phyloP scores from a whole-genome alignment of 2,113 vertebrate genomes.

The Hassar affinis region DNA sequence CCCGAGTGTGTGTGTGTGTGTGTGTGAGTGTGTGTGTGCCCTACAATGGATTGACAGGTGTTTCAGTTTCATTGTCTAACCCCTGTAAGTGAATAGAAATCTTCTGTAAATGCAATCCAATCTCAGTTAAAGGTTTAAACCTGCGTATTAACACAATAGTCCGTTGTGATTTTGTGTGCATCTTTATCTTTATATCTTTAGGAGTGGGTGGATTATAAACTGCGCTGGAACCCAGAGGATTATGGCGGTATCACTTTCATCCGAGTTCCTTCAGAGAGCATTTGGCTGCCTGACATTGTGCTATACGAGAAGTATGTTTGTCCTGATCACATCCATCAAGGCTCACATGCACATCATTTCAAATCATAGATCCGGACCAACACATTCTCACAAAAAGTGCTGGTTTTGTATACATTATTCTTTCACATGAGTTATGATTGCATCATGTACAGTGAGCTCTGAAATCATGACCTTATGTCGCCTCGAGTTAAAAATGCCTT shows the following conservation, averaged over 20 bases:
- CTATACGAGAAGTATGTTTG: slow-evolving; percentile 91
- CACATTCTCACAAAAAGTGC: not conserved
- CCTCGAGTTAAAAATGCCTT: not conserved
- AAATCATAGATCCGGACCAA: too few relatives aligned
- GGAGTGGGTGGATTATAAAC: slow-evolving; percentile 92
- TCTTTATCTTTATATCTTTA: slow-evolving; percentile 54
- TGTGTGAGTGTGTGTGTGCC: too few relatives aligned
- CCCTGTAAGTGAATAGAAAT: not conserved
- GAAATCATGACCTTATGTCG: not conserved
- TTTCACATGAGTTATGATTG: not conserved
- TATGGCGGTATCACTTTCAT: slow-evolving; percentile 89
- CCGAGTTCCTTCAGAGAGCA: slow-evolving; percentile 89
- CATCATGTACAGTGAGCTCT: not conserved
- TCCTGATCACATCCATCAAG: not conserved
- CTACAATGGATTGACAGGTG: too few relatives aligned
- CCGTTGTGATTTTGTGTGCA: not conserved
- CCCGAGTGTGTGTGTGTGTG: too few relatives aligned
- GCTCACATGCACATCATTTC: not conserved
- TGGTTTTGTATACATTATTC: not conserved
- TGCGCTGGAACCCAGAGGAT: slow-evolving; percentile 90
- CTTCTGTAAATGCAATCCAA: not conserved
- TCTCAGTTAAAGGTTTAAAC: not conserved
- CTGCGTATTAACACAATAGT: not conserved
- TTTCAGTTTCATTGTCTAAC: too few relatives aligned
- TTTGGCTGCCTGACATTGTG: slow-evolving; percentile 96